Base-by-base conservation (phyloP, 2,113 vertebrate genomes). In the Ctenomys sociabilis region DNA sequence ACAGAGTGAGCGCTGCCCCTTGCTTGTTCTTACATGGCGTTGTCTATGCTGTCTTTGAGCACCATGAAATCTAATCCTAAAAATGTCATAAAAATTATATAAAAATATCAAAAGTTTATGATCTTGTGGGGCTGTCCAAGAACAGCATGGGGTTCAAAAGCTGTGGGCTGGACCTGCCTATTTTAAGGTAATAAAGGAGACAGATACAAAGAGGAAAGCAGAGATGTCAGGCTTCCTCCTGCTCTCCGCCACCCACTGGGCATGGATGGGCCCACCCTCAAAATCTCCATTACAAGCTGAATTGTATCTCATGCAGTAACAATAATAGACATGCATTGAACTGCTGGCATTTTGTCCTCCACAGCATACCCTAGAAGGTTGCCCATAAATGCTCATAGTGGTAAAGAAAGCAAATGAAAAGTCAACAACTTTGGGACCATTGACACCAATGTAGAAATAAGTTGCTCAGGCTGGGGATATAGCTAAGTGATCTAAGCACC, bases 351-450 rank as follows among this genome's bases (percentile, higher is more conserved):
- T 26, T 30, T 37, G 26, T 66, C 22, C 19, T 43, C 26, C 9
- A 9, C 10, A 28, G 40, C 57, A 40, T 37, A 37, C 7, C 5
- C 32, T 63, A 28, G n/a, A 5, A 5, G 22, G 40, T 21, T 32
- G 32, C 17, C 28, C 11, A 1, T 28, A 1, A 28, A 17, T 40
- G 84, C 32, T 2, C 0, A 10, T 1, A 2, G 21, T 32, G 30
- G 89, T 3, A 28, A 30, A 32, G 3, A 54, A 68, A 88, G 17
- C 72, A 70, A n/a, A 35, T 85, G 40, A 80, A 37, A 2, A 49
- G 66, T 49, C 6, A 43, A 19, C 19, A 43, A 57, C 19, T 43
- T 77, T 11, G 16, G 61, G 11, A 2, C 22, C 63, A 10, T 6
- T 7, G 43, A 88, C 24, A 40, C 6, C 3, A 30, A 2, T 61